phyloP scores from a whole-genome alignment of 2,888 invertebrate species.

The Phengaris alcon region DNA sequence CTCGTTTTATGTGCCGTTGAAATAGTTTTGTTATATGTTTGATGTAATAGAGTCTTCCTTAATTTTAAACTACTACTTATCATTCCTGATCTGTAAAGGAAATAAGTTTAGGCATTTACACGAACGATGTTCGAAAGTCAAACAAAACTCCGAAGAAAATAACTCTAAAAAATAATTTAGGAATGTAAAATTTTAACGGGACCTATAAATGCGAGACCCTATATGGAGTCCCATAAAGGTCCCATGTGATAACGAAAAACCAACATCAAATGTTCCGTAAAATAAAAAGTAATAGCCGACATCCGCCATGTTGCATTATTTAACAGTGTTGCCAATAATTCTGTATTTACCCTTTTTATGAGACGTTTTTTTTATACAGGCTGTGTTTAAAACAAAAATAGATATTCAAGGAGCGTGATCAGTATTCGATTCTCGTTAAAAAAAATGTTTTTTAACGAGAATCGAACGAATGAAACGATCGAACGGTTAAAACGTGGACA shows the following conservation, averaged over 20 bases:
- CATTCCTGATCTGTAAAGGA: background rate
- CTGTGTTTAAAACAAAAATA: no score
- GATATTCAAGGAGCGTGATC: no score
- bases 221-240: constrained; percentile 17
- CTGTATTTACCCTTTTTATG: background rate
- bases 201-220: background rate
- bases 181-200: constrained; percentile 6
- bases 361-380: background rate
- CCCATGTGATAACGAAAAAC: constrained; percentile 25
- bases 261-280: constrained; percentile 44
- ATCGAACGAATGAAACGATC: no score
- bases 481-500: no score
- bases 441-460: no score
- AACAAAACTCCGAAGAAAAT: background rate
- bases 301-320: constrained; percentile 24
- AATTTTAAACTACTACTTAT: no score
- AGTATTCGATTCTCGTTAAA: no score
- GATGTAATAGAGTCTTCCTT: no score
- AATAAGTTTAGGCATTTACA: background rate
- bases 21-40: no score
- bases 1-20: background rate
- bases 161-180: background rate
- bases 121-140: background rate
- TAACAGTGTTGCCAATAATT: constrained; percentile 13
- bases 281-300: constrained; percentile 58